Evolutionary conservation across 1,140 invertebrate genomes (phyloP).

Genomic region (Himalopsyche phryganea): DNA sequence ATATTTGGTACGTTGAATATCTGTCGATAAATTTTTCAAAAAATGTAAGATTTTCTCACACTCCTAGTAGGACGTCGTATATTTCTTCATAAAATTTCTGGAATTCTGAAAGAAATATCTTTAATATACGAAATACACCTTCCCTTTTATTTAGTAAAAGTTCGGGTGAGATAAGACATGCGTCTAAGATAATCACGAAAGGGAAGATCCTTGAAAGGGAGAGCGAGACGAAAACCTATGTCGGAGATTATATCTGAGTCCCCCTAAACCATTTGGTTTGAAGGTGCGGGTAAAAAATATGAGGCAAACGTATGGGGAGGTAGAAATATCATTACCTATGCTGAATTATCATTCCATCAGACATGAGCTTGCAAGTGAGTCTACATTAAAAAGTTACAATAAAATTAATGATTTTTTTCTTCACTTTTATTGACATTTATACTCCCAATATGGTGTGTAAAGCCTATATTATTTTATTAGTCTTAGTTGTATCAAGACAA

Average conservation of each 20-base stretch:
- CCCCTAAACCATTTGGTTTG: slow-evolving; percentile 1
- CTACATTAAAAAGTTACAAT: too few relatives aligned
- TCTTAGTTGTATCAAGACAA: too few relatives aligned
- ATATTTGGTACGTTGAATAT: slow-evolving; percentile 16
- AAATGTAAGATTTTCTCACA: slow-evolving; percentile 27
- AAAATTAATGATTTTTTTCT: too few relatives aligned
- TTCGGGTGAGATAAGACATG: neutral
- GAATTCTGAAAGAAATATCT: slow-evolving; percentile 25
- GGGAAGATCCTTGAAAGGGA: neutral
- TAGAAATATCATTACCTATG: slow-evolving; percentile 14
- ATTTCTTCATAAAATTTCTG: slow-evolving; percentile 21
- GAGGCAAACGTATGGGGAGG: slow-evolving; percentile 4
- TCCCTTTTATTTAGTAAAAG: neutral
- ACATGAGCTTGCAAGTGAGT: neutral
- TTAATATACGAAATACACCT: slow-evolving; percentile 19
- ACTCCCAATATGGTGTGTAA: too few relatives aligned
- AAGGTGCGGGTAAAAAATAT: slow-evolving; percentile 13
- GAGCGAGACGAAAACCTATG: neutral
- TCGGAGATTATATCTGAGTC: slow-evolving; percentile 1
- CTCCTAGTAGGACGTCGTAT: slow-evolving; percentile 5
- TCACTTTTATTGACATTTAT: too few relatives aligned
- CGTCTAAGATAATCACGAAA: neutral
- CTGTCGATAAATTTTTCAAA: slow-evolving; percentile 24
- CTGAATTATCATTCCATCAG: slow-evolving; percentile 13
- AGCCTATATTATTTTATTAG: too few relatives aligned